Conservation (phyloP, 2,113 vertebrate genomes). For the Felis catus region F.catus_Fca126_mat1.0 CM031416.1:117572501-117573000, state of each 20-base stretch:
- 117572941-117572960: not conserved
- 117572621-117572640: not conserved
- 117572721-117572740: not conserved
- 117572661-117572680: not conserved
- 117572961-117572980: not conserved
- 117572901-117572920: not conserved
- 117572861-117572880: not conserved
- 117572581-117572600: not conserved
- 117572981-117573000: not conserved
- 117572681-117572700: constrained; percentile 13
- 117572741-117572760: constrained; percentile 26
- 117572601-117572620: not conserved
- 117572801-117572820: not conserved
- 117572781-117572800: not conserved
- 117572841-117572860: not conserved
- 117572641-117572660: not conserved
- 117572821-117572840: not conserved
- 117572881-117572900: not conserved
- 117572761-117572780: not conserved
- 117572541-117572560: not conserved
- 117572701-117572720: not conserved
- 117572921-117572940: not conserved
- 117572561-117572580: not conserved
- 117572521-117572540: not conserved
- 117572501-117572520: not conserved